Evolutionary conservation across 2,888 invertebrate genomes (phyloP).

Genomic region (Stramonita haemastoma): DNA sequence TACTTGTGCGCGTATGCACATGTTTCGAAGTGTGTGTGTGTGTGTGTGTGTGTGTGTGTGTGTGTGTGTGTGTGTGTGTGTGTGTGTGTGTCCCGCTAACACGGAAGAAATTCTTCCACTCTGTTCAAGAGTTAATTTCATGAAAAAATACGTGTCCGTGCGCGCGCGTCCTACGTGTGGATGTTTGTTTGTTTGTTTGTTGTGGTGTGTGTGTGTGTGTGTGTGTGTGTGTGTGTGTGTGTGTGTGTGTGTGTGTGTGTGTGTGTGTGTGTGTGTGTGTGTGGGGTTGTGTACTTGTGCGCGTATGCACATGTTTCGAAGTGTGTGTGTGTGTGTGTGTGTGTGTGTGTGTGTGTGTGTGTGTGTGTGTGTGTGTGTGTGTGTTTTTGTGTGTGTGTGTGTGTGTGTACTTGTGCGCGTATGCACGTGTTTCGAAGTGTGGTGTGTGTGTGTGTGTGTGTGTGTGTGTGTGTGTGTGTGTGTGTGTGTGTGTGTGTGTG

Average conservation of each 20-base stretch:
- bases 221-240: not conserved
- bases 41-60: constrained; percentile 10
- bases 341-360: not conserved
- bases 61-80: not conserved
- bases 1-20: not conserved
- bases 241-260: not conserved
- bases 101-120: too few relatives aligned
- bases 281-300: not conserved
- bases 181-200: not conserved
- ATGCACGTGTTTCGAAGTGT: not conserved
- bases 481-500: constrained; percentile 6
- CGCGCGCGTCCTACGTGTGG: not conserved
- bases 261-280: constrained; percentile 8
- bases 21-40: not conserved
- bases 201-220: not conserved
- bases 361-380: not conserved
- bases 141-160: not conserved
- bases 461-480: too few relatives aligned
- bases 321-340: not conserved
- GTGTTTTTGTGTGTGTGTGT: not conserved
- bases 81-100: too few relatives aligned
- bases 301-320: not conserved
- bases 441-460: not conserved
- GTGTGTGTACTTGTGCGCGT: not conserved
- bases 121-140: not conserved